A percentile compares a stretch with the other conserved stretches of the same genome.
Evolutionary conservation across 1,140 invertebrate genomes (phyloP).

Genomic region (Alviniconcha marisindica): DNA sequence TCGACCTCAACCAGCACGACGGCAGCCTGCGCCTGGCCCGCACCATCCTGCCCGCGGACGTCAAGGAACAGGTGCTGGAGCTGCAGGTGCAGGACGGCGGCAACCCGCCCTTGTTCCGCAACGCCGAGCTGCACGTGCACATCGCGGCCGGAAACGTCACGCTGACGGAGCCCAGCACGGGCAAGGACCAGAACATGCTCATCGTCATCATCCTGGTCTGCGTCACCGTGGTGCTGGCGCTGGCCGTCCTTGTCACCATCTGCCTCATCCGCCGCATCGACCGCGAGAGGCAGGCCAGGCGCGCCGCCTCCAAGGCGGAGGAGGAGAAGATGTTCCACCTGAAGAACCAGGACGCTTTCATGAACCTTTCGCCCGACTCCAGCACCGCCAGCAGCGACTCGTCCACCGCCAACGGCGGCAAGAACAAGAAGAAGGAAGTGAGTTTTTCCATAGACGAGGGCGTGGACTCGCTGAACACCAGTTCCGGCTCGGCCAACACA

Average conservation of each 20-base stretch:
- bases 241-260: conserved; percentile 49
- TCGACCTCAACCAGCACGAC: conserved; percentile 56
- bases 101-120: conserved; percentile 36
- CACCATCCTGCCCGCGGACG: conserved; percentile 50
- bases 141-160: conserved; percentile 44
- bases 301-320: conserved; percentile 21
- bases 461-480: conserved; percentile 39
- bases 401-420: not conserved
- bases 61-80: conserved; percentile 54
- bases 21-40: conserved; percentile 59
- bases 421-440: conserved; percentile 47
- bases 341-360: conserved; percentile 46
- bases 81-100: conserved; percentile 63
- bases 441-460: conserved; percentile 52
- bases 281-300: conserved; percentile 35
- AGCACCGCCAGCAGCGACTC: not conserved
- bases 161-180: not conserved
- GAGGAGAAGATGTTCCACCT: conserved; percentile 51
- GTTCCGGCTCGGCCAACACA: conserved; percentile 37
- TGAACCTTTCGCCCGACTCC: conserved; percentile 16
- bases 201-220: conserved; percentile 50
- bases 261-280: conserved; percentile 48
- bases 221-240: conserved; percentile 45
- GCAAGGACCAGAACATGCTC: conserved; percentile 34
- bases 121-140: conserved; percentile 26